A percentile compares a stretch with the other conserved stretches of the same genome.
Conservation (phyloP, 2,888 invertebrate species). For the Pammene fasciana region DNA sequence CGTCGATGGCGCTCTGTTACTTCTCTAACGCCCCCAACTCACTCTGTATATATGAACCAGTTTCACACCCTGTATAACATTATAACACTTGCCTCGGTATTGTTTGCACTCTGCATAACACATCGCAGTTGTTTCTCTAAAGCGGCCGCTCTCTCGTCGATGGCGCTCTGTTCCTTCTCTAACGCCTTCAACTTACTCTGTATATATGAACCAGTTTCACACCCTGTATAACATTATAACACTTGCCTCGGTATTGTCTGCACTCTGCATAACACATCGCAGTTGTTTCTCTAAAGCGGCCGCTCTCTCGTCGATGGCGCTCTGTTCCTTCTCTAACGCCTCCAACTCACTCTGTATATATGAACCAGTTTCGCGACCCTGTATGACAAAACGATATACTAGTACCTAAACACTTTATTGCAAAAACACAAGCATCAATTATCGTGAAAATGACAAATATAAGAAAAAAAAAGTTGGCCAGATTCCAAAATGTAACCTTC, state of each 20-base stretch:
- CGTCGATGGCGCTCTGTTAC: conserved; percentile 95
- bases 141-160: conserved; percentile 94
- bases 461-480: no score
- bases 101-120: conserved; percentile 85
- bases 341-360: conserved; percentile 96
- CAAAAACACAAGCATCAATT: no score
- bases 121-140: conserved; percentile 92
- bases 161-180: conserved; percentile 94
- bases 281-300: conserved; percentile 93
- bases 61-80: conserved; percentile 82
- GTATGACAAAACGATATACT: no score
- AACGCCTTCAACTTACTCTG: conserved; percentile 94
- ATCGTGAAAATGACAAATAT: no score
- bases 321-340: conserved; percentile 94
- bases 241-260: no score
- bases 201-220: conserved; percentile 91
- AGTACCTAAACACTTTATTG: no score
- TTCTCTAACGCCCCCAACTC: conserved; percentile 95
- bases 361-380: conserved; percentile 87
- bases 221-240: no score
- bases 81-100: no score
- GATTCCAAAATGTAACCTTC: no score
- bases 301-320: conserved; percentile 94
- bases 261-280: conserved; percentile 90
- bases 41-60: conserved; percentile 93